Evolutionary conservation across 2,888 invertebrate genomes (phyloP), one percentile per base, ranked within the genome.

Genomic region (Luperina nickerlii): DNA sequence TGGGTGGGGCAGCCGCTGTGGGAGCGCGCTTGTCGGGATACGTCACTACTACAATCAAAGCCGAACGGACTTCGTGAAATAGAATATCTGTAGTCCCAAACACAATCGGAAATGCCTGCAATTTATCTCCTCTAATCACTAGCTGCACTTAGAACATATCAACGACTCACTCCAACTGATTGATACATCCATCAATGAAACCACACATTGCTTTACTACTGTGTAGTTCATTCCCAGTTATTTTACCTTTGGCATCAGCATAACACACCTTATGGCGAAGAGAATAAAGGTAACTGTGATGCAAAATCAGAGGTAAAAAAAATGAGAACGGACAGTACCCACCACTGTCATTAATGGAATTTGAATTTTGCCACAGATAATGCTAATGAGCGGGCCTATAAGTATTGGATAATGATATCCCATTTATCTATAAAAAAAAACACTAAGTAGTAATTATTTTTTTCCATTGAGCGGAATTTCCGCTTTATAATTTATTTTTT

Each of bases 131-230:
- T 18, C 0, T 15, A 65, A 73, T 60, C 24, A 27, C 20, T 45
- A 38, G 15, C 38, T 75, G 60, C 62, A 82, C 27, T 82, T 51
- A 60, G 15, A 15, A 45, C 8, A 51, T 57, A 38, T 15, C 51
- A 51, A 27, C 13, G 60, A 51, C 15, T 60, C 67, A 80, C 67
- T 80, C 51, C 18, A 54, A 63, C n/a, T 62, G 62, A 80, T 76
- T 80, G 67, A 62, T 68, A 76, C 68, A 57, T 80, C 27, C 54
- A 63, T 48, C 68, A 76, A 83, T 83, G 38, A 11, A 62, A 57
- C 80, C 83, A 54, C 80, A 68, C 42, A 27, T 9, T 32, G 42
- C 51, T 80, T 27, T 11, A 51, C 42, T 62, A 42, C 2, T 38
- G 38, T 38, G 38, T 38, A 11, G 24, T 57, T n/a, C 57, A 48